These are phyloP conservation scores for Meganola albula DNA, from an alignment of 2,888 invertebrate species.

Conservation along the genomic window DNA sequence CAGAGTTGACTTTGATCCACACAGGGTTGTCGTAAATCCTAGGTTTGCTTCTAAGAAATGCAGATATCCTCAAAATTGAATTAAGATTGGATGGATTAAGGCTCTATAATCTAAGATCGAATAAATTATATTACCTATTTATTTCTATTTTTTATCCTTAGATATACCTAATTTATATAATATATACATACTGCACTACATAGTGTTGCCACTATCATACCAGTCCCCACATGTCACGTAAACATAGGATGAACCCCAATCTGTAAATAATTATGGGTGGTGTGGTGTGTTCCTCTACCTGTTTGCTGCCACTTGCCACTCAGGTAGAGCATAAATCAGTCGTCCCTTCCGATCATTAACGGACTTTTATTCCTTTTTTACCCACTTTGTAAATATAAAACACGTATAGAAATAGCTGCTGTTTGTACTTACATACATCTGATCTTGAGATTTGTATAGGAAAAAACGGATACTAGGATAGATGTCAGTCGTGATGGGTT, in stretches of 20 bases:
- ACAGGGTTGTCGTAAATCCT: too few relatives aligned
- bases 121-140: too few relatives aligned
- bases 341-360: slow-evolving; percentile 29
- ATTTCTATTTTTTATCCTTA: too few relatives aligned
- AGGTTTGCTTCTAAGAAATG: too few relatives aligned
- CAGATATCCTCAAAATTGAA: too few relatives aligned
- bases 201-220: slow-evolving; percentile 8
- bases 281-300: slow-evolving; percentile 21
- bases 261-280: slow-evolving; percentile 9
- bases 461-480: too few relatives aligned
- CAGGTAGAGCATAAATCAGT: slow-evolving; percentile 36
- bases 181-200: too few relatives aligned
- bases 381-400: not conserved
- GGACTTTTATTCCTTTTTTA: slow-evolving; percentile 8
- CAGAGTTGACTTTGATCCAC: too few relatives aligned
- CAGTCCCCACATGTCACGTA: not conserved
- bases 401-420: slow-evolving; percentile 15
- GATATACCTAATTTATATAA: too few relatives aligned
- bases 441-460: slow-evolving; percentile 26
- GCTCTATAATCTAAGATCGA: too few relatives aligned
- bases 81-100: too few relatives aligned
- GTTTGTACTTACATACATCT: slow-evolving; percentile 29
- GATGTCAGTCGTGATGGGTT: slow-evolving; percentile 38
- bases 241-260: not conserved
- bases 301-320: slow-evolving; percentile 16